Conservation (phyloP, 2,888 invertebrate species). For the Pandemis heparana region DNA sequence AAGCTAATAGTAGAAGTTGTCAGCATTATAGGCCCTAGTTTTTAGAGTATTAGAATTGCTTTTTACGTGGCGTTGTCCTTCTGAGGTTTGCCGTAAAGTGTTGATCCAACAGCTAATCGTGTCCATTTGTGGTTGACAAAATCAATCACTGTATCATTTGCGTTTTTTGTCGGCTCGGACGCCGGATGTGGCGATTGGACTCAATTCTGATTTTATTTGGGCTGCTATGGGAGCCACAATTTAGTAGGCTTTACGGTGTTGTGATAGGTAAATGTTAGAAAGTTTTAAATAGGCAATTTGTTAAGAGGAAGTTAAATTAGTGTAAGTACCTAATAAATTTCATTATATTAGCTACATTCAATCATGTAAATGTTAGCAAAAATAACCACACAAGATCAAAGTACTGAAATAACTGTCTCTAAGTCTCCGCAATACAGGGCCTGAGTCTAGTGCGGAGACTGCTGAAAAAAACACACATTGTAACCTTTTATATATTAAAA, state of each 20-base stretch:
- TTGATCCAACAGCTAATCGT: conserved; percentile 57
- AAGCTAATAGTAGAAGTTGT: conserved; percentile 25
- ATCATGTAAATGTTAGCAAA: no score
- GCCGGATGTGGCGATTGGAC: conserved; percentile 72
- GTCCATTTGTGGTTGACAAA: conserved; percentile 66
- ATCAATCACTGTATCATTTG: conserved; percentile 64
- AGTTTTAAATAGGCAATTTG: not conserved
- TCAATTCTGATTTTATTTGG: conserved; percentile 52
- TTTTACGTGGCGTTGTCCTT: conserved; percentile 1
- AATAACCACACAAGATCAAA: no score
- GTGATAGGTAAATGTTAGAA: not conserved
- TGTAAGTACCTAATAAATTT: no score
- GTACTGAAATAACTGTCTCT: no score
- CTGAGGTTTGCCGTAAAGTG: conserved; percentile 46
- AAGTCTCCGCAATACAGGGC: no score
- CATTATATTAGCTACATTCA: no score
- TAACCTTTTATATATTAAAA: no score
- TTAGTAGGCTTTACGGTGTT: not conserved
- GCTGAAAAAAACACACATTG: no score
- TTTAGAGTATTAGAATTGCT: not conserved
- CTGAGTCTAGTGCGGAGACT: no score
- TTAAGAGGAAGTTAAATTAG: no score
- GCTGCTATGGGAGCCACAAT: conserved; percentile 44
- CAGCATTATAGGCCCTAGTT: conserved; percentile 10
- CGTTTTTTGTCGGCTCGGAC: conserved; percentile 51